phyloP scores from a whole-genome alignment of 2,113 vertebrate species.

The Danio rerio region GRCz12tu NC_133187.1:23042501-23043000 shows the following conservation, averaged over 20 bases:
- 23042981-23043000: constrained; percentile 39
- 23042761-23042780: constrained; percentile 30
- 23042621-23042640: background rate
- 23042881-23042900: constrained; percentile 47
- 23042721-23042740: background rate
- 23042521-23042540: constrained; percentile 67
- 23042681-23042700: constrained; percentile 17
- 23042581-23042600: constrained; percentile 57
- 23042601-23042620: constrained; percentile 53
- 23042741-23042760: constrained; percentile 27
- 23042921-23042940: constrained; percentile 40
- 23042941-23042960: constrained; percentile 20
- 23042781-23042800: constrained; percentile 33
- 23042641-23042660: background rate
- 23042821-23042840: constrained; percentile 43
- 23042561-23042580: constrained; percentile 69
- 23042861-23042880: constrained; percentile 43
- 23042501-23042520: constrained; percentile 70
- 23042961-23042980: constrained; percentile 35
- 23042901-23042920: constrained; percentile 46
- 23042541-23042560: constrained; percentile 67
- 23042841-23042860: constrained; percentile 50
- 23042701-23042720: constrained; percentile 9
- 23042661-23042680: background rate
- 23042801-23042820: constrained; percentile 30